Evolutionary conservation across 23 tunicate species (phyloP).

Genomic region (Halocynthia roretzi): DNA sequence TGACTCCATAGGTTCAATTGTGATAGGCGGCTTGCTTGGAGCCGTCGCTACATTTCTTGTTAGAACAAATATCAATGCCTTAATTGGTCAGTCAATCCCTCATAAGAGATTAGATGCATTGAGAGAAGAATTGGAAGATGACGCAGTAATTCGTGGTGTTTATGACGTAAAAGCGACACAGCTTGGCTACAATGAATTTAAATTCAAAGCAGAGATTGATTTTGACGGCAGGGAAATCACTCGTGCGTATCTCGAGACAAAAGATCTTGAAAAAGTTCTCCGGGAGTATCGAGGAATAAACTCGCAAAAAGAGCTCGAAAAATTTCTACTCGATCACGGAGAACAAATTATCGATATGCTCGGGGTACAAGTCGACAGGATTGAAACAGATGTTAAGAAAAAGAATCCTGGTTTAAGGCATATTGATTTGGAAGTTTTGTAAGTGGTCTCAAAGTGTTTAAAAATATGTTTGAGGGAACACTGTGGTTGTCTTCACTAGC

Average conservation of each 20-base stretch:
- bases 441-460: background rate
- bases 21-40: constrained; percentile 84
- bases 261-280: constrained; percentile 62
- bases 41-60: constrained; percentile 87
- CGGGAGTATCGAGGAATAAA: constrained; percentile 49
- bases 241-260: constrained; percentile 69
- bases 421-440: constrained; percentile 90
- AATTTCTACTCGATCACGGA: constrained; percentile 54
- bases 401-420: constrained; percentile 73
- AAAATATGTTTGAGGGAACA: background rate
- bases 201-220: constrained; percentile 96
- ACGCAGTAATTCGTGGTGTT: constrained; percentile 86
- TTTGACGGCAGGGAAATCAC: constrained; percentile 91
- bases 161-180: constrained; percentile 94
- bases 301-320: constrained; percentile 60
- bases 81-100: constrained; percentile 89
- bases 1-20: constrained; percentile 81
- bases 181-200: constrained; percentile 65
- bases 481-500: background rate
- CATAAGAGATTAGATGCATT: constrained; percentile 40
- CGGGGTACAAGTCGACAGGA: constrained; percentile 87
- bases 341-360: constrained; percentile 82
- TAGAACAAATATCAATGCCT: constrained; percentile 51
- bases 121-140: constrained; percentile 83
- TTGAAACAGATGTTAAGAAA: constrained; percentile 73